Evolutionary conservation across 2,888 invertebrate genomes (phyloP).

Genomic region (Miltochrista miniata): DNA sequence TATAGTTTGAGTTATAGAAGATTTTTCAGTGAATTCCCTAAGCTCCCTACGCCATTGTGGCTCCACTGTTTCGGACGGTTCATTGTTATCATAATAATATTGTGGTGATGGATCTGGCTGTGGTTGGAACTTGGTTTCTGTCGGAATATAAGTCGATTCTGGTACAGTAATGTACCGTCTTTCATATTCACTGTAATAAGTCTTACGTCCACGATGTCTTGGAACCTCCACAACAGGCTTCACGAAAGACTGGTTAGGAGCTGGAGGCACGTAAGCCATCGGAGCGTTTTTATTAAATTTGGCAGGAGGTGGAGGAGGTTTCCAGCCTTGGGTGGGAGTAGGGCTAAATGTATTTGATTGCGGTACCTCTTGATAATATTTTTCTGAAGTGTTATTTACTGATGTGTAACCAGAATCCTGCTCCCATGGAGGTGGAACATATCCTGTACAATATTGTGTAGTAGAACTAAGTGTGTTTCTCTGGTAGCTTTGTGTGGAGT

Average conservation of each 20-base stretch:
- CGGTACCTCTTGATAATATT: conserved; percentile 60
- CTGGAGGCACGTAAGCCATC: conserved; percentile 73
- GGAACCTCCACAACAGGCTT: conserved; percentile 58
- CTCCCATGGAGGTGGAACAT: conserved; percentile 79
- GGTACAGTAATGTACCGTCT: conserved; percentile 77
- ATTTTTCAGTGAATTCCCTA: conserved; percentile 76
- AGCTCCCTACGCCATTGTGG: conserved; percentile 79
- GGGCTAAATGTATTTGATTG: conserved; percentile 45
- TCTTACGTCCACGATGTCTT: conserved; percentile 68
- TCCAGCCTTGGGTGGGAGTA: conserved; percentile 54
- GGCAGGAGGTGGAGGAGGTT: conserved; percentile 46
- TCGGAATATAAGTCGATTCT: conserved; percentile 72
- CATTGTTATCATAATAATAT: conserved; percentile 75
- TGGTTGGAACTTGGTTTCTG: conserved; percentile 68
- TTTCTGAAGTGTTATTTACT: conserved; percentile 53
- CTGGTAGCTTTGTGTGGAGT: conserved; percentile 60
- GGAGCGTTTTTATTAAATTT: conserved; percentile 68
- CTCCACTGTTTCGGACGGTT: conserved; percentile 65
- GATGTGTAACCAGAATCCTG: conserved; percentile 66
- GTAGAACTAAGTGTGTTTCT: conserved; percentile 32
- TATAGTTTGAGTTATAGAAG: conserved; percentile 58
- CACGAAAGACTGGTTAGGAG: conserved; percentile 78
- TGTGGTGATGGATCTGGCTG: conserved; percentile 77
- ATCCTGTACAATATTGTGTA: conserved; percentile 66
- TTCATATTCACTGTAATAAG: conserved; percentile 79